Base-by-base conservation (phyloP, 1,140 invertebrate species). In the Parapsyche elsis region DNA sequence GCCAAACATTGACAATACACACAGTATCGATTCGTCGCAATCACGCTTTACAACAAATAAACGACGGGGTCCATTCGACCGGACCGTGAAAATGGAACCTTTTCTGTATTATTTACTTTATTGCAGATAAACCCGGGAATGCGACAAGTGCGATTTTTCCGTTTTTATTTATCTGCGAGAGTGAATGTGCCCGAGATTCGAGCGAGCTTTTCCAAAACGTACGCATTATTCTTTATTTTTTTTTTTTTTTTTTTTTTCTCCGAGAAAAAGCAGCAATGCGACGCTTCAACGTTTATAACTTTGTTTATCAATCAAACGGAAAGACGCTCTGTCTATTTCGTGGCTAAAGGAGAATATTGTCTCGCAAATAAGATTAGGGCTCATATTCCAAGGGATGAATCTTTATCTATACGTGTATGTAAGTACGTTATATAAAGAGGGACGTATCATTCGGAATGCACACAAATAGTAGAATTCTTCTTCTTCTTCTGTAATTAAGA, bases 231-330 rank as follows among this genome's bases (percentile, higher is more conserved):
- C 16, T 53, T 53, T 14, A 53, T 16, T 21, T 61, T 61, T 5
- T 67, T 67, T 67, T 67, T 9, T 67, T 67, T 9, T 67, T 26
- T 24, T 67, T 24, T 67, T 26, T 67, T 23, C 23, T 19, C 5
- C 21, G 23, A 2, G 64, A 61, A 61, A 61, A 61, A 24, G 30
- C 46, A 46, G 16, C n/a, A 30, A 75, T 57, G 75, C 75, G 64
- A 80, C 79, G 38, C 76, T 76, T 80, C 79, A 80, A 49, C 79
- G 75, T 80, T 80, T 71, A 80, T 80, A 80, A 80, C 79, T 71
- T 80, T 80, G 79, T 80, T 80, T 80, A 80, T 80, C 79, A 80
- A 77, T 80, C 79, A 80, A 80, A 80, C 71, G 44, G 24, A 53
- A 75, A 67, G 61, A n/a, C 46, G 44, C 59, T 71, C 74, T 45